These are phyloP conservation scores for Cassiopea andromeda DNA, from an alignment of 30 jellyfish, hydroid and myxozoan species.

Conservation along the genomic window DNA sequence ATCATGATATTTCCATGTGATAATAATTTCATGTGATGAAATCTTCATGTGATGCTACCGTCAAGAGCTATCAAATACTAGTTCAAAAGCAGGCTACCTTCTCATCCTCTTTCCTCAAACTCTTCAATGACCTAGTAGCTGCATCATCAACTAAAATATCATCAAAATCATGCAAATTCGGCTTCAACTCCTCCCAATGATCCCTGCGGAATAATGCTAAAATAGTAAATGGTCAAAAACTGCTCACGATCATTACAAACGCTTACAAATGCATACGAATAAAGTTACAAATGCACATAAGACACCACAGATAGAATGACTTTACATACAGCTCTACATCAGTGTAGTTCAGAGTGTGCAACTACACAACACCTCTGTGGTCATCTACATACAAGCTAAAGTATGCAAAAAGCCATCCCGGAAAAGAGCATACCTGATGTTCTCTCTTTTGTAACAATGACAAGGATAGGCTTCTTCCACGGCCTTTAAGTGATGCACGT, in stretches of 20 bases:
- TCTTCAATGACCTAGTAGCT: neutral
- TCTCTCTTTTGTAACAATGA: constrained; percentile 2
- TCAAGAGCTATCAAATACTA: too few species aligned
- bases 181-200: constrained; percentile 26
- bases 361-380: too few species aligned
- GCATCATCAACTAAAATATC: constrained; percentile 17
- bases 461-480: constrained; percentile 51
- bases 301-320: too few species aligned
- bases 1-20: too few species aligned
- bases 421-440: neutral
- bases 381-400: too few species aligned
- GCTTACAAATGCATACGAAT: too few species aligned
- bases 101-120: neutral
- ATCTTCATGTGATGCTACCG: too few species aligned
- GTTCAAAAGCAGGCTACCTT: neutral
- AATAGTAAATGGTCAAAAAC: neutral
- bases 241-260: neutral
- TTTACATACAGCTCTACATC: too few species aligned
- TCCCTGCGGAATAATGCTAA: constrained; percentile 4
- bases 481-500: constrained; percentile 21
- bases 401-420: too few species aligned
- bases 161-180: constrained; percentile 32
- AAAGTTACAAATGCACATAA: too few species aligned
- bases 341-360: too few species aligned
- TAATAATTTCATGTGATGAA: too few species aligned